Base-by-base conservation (phyloP, 2,113 vertebrate species). In the Tetrao urogallus region DNA sequence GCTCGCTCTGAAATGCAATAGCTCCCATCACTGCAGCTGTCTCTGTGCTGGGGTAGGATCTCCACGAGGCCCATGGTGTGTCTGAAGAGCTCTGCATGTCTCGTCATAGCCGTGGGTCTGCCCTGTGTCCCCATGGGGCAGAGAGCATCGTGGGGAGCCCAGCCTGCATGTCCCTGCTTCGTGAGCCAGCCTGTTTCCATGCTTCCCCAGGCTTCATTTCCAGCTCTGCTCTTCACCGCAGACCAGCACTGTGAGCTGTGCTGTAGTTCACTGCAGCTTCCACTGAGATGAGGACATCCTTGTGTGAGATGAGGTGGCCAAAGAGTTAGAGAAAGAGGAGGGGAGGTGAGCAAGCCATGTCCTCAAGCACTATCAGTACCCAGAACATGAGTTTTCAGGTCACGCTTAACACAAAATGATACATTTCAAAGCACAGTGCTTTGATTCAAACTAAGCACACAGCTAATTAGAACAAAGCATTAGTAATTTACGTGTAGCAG, bases 1-100 rank as follows among this genome's bases (percentile, higher is more conserved):
- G 50, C 30, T 78, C 1, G 0, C 24, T 24, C 63, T 28, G 45
- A 36, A 50, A 13, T 2, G 17, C 15, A 0, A 4, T 10, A 25
- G 18, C 20, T 58, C 3, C 28, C 12, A n/a, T 25, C 20, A 48
- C 22, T 3, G 7, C 40, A 10, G 3, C 21, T 73, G 56, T 36
- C 47, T 12, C 15, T 3, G 0, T 30, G 42, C 58, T 47, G 43
- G 60, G 21, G 11, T 28, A 27, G 4, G 20, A 25, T 4, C 50
- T 47, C 52, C 11, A n/a, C n/a, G 48, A 32, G 1, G 48, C 3
- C 71, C 47, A 48, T 56, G 38, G 3, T 8, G 30, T 0, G 0
- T 21, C 61, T 10, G 24, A 36, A 15, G 40, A 5, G 32, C 34
- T 48, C 34, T 24, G 60, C 5, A 0, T 3, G 4, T 13, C 69